phyloP scores from a whole-genome alignment of 1,140 invertebrate species.

The silkworm (Bombyx mori) region DNA sequence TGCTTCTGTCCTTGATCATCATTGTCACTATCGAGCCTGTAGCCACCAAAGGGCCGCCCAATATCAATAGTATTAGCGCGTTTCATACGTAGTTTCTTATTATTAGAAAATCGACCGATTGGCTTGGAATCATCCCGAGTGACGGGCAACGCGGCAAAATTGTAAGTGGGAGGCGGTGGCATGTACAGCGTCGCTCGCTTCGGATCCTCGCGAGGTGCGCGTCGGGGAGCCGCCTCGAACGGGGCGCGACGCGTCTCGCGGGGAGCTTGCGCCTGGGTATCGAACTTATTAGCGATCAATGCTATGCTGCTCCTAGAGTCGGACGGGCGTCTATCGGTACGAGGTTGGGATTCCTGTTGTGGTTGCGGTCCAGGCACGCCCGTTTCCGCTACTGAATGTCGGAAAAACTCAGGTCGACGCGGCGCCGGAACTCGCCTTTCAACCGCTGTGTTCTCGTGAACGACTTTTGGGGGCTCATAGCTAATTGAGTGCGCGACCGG shows the following conservation, averaged over 20 bases:
- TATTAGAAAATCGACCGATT: constrained; percentile 73
- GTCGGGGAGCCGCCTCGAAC: constrained; percentile 17
- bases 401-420: constrained; percentile 44
- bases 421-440: constrained; percentile 32
- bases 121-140: constrained; percentile 49
- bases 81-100: constrained; percentile 85
- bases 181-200: constrained; percentile 40
- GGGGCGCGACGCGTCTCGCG: constrained; percentile 33
- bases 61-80: constrained; percentile 91
- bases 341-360: background rate
- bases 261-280: constrained; percentile 34
- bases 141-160: constrained; percentile 57
- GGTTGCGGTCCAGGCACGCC: constrained; percentile 5
- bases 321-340: constrained; percentile 28
- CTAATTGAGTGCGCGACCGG: constrained; percentile 42
- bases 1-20: constrained; percentile 43
- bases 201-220: constrained; percentile 31
- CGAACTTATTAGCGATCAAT: constrained; percentile 55
- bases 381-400: constrained; percentile 48
- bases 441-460: constrained; percentile 30
- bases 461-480: constrained; percentile 37
- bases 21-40: constrained; percentile 65
- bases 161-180: constrained; percentile 52
- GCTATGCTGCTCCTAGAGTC: constrained; percentile 50
- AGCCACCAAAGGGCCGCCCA: constrained; percentile 77